Percentiles rank a stretch among this genome's conserved stretches.
These are phyloP conservation scores for Aphelenchoides avenae DNA, from an alignment of 1,140 invertebrate species.

Conservation along the genomic window DNA sequence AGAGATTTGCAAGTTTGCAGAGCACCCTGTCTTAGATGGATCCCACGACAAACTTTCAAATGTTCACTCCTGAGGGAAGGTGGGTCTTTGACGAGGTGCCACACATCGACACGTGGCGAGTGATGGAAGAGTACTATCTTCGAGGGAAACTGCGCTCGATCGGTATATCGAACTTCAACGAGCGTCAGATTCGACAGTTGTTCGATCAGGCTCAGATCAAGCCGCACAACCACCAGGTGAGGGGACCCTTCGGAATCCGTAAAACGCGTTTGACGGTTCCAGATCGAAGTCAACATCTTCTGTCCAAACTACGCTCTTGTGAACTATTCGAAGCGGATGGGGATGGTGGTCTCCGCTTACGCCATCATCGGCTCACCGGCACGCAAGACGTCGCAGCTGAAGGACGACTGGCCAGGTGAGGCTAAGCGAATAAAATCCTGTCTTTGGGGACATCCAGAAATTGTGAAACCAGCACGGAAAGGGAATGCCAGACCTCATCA, in stretches of 20 bases:
- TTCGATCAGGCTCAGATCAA: slow-evolving; percentile 35
- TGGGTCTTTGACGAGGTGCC: slow-evolving; percentile 24
- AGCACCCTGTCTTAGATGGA: slow-evolving; percentile 2
- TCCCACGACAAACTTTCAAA: background rate
- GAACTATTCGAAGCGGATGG: slow-evolving; percentile 38
- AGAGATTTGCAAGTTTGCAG: background rate
- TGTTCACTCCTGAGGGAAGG: slow-evolving; percentile 29
- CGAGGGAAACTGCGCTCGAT: slow-evolving; percentile 60
- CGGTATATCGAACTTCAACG: slow-evolving; percentile 64
- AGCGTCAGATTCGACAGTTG: slow-evolving; percentile 68
- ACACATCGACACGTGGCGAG: slow-evolving; percentile 40
- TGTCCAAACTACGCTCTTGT: slow-evolving; percentile 38
- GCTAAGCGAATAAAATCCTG: no score
- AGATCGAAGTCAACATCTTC: slow-evolving; percentile 41
- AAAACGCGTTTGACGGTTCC: slow-evolving; percentile 10
- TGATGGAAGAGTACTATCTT: slow-evolving; percentile 58
- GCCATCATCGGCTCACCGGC: slow-evolving; percentile 42
- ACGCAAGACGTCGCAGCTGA: no score
- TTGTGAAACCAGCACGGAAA: no score
- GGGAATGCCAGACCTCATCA: no score
- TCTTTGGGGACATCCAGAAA: no score
- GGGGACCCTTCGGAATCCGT: background rate
- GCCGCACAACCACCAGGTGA: slow-evolving; percentile 32
- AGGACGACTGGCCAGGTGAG: background rate
- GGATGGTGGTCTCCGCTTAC: slow-evolving; percentile 42